A percentile compares a stretch with the other conserved stretches of the same genome.
Conservation (phyloP, 2,888 invertebrate species). For the Nephrotoma appendiculata region DNA sequence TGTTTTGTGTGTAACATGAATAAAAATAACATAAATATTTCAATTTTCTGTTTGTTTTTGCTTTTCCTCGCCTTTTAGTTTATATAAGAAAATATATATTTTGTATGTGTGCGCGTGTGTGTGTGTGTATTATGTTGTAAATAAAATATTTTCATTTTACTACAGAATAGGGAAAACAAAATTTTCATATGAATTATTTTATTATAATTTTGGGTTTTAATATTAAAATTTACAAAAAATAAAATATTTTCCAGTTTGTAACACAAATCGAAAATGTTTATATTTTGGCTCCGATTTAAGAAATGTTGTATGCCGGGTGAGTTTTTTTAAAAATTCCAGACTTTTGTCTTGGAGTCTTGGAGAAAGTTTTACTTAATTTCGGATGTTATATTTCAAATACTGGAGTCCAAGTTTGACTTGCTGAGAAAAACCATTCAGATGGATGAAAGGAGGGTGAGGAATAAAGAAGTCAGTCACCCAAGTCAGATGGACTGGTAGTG, state of each 20-base stretch:
- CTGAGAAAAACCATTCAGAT: no score
- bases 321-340: no score
- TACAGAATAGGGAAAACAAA: not conserved
- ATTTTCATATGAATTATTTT: not conserved
- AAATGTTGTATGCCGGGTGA: not conserved
- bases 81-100: not conserved
- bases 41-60: not conserved
- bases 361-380: no score
- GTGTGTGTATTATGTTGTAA: not conserved
- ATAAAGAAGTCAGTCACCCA: no score
- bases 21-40: not conserved
- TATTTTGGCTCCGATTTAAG: not conserved
- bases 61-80: not conserved
- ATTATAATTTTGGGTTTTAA: not conserved
- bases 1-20: not conserved
- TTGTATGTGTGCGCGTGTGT: not conserved
- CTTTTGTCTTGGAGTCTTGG: no score
- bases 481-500: no score
- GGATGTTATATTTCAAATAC: no score
- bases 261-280: not conserved
- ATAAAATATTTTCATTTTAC: not conserved
- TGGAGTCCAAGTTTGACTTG: no score
- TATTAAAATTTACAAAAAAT: not conserved
- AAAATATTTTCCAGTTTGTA: not conserved
- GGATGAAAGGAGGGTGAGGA: no score